phyloP scores from a whole-genome alignment of 2,797 vertebrate genomes.

The Halcyon leucocephala region DNA sequence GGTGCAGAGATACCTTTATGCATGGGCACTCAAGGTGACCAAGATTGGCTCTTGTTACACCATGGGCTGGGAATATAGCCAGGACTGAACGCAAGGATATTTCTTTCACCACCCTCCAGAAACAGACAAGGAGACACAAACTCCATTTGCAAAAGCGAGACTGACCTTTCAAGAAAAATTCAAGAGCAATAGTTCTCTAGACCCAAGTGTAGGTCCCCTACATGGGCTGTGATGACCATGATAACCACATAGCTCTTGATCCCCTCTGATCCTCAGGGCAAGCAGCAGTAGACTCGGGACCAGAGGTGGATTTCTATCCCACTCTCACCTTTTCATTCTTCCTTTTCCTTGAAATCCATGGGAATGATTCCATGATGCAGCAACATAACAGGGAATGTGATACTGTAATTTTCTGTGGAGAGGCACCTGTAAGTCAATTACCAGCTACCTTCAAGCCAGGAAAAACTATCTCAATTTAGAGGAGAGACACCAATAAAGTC shows the following conservation, averaged over 20 bases:
- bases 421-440: conserved; percentile 55
- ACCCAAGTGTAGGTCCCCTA: neutral
- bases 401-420: conserved; percentile 34
- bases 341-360: neutral
- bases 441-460: conserved; percentile 43
- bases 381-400: conserved; percentile 33
- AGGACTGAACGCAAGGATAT: neutral
- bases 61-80: neutral
- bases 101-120: neutral
- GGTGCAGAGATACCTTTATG: neutral
- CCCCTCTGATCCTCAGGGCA: neutral
- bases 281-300: neutral
- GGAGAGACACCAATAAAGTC: conserved; percentile 33
- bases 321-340: neutral
- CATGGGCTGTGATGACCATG: neutral
- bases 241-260: neutral
- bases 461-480: conserved; percentile 45
- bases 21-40: neutral
- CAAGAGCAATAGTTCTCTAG: neutral
- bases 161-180: neutral
- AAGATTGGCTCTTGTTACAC: neutral
- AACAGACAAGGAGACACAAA: neutral
- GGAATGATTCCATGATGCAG: neutral
- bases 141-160: neutral
- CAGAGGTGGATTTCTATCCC: neutral